Evolutionary conservation across 2,113 vertebrate genomes (phyloP).

Genomic region (Shinisaurus crocodilurus): DNA sequence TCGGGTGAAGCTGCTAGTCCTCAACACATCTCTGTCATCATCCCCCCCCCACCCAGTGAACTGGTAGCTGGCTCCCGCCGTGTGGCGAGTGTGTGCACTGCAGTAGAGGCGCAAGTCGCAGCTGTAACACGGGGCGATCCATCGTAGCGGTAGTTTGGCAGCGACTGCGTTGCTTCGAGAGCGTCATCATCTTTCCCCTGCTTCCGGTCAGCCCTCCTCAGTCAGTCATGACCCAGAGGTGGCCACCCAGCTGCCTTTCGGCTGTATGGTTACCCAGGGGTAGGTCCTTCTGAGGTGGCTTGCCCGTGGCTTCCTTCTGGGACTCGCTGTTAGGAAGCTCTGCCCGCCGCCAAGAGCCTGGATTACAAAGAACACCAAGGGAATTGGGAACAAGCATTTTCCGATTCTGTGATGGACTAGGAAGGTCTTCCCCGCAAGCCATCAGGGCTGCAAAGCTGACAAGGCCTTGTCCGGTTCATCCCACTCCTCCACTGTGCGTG

Average conservation of each 20-base stretch:
- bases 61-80: neutral
- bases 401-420: neutral
- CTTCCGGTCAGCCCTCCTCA: slow-evolving; percentile 21
- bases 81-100: slow-evolving; percentile 1
- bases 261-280: slow-evolving; percentile 33
- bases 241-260: slow-evolving; percentile 28
- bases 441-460: neutral
- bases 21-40: neutral
- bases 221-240: slow-evolving; percentile 6
- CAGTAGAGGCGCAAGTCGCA: slow-evolving; percentile 17
- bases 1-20: neutral
- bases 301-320: slow-evolving; percentile 41
- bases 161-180: slow-evolving; percentile 28
- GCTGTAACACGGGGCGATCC: slow-evolving; percentile 40
- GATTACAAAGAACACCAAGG: slow-evolving; percentile 58
- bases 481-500: neutral
- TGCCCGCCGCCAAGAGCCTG: slow-evolving; percentile 33
- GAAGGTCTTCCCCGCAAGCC: too few species aligned
- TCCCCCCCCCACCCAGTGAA: too few species aligned
- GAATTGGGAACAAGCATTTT: slow-evolving; percentile 34
- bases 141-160: slow-evolving; percentile 7
- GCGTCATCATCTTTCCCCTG: fast-evolving
- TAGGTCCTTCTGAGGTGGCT: slow-evolving; percentile 12
- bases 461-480: neutral
- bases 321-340: slow-evolving; percentile 52